Base-by-base conservation (phyloP, 1,140 invertebrate genomes). In the Eubasilissa regina region DNA sequence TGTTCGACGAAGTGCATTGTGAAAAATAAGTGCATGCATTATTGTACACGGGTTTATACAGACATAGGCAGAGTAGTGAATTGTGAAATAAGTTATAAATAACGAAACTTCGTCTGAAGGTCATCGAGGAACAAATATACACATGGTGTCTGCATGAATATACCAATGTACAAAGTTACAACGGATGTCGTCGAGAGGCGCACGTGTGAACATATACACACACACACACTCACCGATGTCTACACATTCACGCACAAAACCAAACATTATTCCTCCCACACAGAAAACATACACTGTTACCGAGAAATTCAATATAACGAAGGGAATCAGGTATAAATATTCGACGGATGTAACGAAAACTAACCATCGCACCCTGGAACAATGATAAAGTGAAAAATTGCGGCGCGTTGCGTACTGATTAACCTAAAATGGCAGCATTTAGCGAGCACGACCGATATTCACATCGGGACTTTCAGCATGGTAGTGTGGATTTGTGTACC, bases 71-170 rank as follows among this genome's bases (percentile, higher is more conserved):
- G 15, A 51, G 25, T 53, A 15, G 13, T 35, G 44, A 21, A 70
- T 70, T 48, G 66, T 70, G 48, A 70, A 43, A 64, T n/a, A n/a
- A 55, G 70, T 56, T 74, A 74, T 35, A 74, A 72, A 74, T 74
- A 74, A 74, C 70, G 70, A 55, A 55, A 19, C 21, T 74, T 45
- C 35, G 53, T 56, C 56, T 56, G 70, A 74, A 74, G 70, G 70
- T 74, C 70, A 56, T 25, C 17, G 45, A 53, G 68, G 17, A 72
- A 74, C 11, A 62, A 62, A 21, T 62, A 70, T 44, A 70, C 66
- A 70, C 47, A 51, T 70, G 62, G 45, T 47, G 66, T 70, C 66
- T 70, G 66, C 47, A 19, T 21, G 45, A 51, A 70, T 70, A 45
- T 48, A 62, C 10, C 13, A 44, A 68, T 45, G 44, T 73, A 72